Base-by-base conservation (phyloP, 2,797 vertebrate species). In the Coregonus ussuriensis region DNA sequence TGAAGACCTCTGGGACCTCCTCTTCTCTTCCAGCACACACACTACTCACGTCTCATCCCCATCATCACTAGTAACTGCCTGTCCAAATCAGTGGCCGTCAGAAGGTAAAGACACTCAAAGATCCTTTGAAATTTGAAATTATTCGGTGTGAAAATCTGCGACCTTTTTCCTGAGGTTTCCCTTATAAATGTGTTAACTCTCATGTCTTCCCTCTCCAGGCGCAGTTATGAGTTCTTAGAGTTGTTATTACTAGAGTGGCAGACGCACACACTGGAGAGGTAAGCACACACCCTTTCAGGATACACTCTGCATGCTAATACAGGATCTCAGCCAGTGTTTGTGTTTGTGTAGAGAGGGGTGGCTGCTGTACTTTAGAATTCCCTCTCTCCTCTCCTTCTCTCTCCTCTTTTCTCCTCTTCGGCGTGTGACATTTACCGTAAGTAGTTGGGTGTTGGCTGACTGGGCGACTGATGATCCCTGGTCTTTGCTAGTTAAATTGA, bases 51-150 rank as follows among this genome's bases (percentile, higher is more conserved):
- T 76, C 94, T 99, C 86, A 98, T 99, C 91, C 98, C 97, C 75
- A 97, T 99, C 90, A 98, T 99, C 91, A 98, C 97, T 86, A 99
- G 97, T 91, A 99, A 98, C 91, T 99, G 98, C 92, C 95, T 95
- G 82, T 97, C 96, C 83, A 99, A 99, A 85, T 98, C 97, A 63
- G 98, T 98, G 5, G 96, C 97, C 21, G 97, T 99, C 83, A 94
- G 98, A 95, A 95, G 98, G 98, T 99, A 90, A 94, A 91, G 76
- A n/a, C 7, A 15, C 7, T 29, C 56, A 15, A 51, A 7, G 7
- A 6, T 75, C 0, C 35, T 3, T 77, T 74, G 83, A 25, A 25
- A 25, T 25, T 25, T 47, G 13, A 47, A 47, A 47, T 47, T 0
- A 47, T 47, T 47, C 3, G 41, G 7, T 31, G 13, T 76, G 31